A percentile compares a stretch with the other conserved stretches of the same genome.
Conservation (phyloP, 2,888 invertebrate genomes). For the Cynaeus angustus region DNA sequence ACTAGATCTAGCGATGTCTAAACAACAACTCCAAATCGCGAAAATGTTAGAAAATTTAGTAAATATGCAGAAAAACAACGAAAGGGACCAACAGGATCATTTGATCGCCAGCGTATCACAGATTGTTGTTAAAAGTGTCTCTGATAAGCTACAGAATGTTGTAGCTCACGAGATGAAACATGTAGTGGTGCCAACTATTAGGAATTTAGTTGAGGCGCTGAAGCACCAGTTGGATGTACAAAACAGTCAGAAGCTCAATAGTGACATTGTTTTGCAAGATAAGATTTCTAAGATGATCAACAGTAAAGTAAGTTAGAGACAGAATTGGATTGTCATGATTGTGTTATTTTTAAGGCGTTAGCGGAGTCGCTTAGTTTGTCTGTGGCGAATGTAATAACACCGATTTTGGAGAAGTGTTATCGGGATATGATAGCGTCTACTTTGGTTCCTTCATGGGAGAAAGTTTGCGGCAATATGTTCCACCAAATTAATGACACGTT, state of each 20-base stretch:
- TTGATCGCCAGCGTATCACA: slow-evolving; percentile 75
- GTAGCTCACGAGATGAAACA: slow-evolving; percentile 76
- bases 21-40: slow-evolving; percentile 67
- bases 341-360: slow-evolving; percentile 74
- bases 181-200: slow-evolving; percentile 75
- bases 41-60: slow-evolving; percentile 68
- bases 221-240: slow-evolving; percentile 84
- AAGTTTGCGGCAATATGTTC: slow-evolving; percentile 89
- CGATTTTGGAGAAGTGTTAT: slow-evolving; percentile 84
- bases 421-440: slow-evolving; percentile 84
- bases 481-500: slow-evolving; percentile 92
- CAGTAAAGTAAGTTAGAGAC: slow-evolving; percentile 78
- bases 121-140: slow-evolving; percentile 64
- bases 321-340: slow-evolving; percentile 15
- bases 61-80: slow-evolving; percentile 70
- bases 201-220: slow-evolving; percentile 82
- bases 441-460: slow-evolving; percentile 90
- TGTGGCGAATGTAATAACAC: slow-evolving; percentile 81
- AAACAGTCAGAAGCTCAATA: slow-evolving; percentile 82
- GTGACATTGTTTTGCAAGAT: slow-evolving; percentile 84
- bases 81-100: slow-evolving; percentile 73
- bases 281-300: slow-evolving; percentile 86
- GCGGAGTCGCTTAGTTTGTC: slow-evolving; percentile 83
- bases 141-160: slow-evolving; percentile 74
- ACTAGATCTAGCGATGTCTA: slow-evolving; percentile 66